Conservation (phyloP, 2,888 invertebrate species). For the Hemicrepidius hirtus region DNA sequence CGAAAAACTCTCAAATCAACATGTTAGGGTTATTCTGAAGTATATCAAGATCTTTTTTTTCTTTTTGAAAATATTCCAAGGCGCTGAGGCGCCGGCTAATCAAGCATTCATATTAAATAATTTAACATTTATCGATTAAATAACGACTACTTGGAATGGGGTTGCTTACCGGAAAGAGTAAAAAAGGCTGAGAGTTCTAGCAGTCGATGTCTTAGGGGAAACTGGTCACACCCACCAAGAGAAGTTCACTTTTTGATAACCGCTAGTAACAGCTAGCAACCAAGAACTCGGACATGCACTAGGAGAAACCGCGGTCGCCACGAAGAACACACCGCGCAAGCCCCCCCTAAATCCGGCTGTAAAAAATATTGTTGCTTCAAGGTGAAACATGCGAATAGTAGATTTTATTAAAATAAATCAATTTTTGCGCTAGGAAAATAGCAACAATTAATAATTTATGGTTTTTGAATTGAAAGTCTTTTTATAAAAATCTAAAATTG, state of each 20-base stretch:
- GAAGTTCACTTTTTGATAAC: constrained; percentile 13
- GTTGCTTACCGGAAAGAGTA: constrained; percentile 12
- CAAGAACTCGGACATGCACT: constrained; percentile 31
- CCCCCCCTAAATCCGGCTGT: constrained; percentile 14
- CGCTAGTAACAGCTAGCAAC: constrained; percentile 9
- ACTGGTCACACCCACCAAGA: constrained; percentile 48
- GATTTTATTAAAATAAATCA: too few species aligned
- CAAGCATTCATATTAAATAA: neutral
- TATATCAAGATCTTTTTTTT: too few species aligned
- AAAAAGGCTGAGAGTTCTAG: constrained; percentile 17
- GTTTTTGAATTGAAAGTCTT: too few species aligned
- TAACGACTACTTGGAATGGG: neutral
- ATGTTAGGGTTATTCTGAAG: too few species aligned
- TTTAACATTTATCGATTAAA: neutral
- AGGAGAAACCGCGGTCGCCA: constrained; percentile 9
- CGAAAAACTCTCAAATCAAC: neutral
- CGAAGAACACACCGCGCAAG: constrained; percentile 16
- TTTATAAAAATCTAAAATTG: too few species aligned
- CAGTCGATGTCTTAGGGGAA: constrained; percentile 23
- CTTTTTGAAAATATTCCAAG: too few species aligned
- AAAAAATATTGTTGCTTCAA: constrained; percentile 14
- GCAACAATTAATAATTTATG: too few species aligned
- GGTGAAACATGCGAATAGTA: constrained; percentile 1
- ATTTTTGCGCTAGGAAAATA: too few species aligned
- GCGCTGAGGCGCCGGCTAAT: neutral